phyloP scores from a whole-genome alignment of 37 sponge, comb jelly and placozoan genomes.

The Amphimedon queenslandica region DNA sequence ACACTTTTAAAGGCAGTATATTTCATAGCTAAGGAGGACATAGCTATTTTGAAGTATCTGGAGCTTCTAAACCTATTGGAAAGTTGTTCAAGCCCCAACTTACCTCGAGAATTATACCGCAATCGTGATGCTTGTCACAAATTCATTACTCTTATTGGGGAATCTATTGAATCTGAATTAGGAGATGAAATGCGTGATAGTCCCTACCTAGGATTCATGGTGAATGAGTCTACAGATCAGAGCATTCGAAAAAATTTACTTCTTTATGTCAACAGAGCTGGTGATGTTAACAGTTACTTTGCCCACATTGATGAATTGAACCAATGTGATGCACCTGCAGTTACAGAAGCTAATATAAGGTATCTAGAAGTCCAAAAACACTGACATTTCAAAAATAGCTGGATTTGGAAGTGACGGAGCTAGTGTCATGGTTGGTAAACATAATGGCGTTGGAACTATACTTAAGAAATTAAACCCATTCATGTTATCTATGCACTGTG shows the following conservation, averaged over 20 bases:
- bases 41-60: neutral
- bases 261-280: neutral
- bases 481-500: constrained; percentile 51
- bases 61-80: neutral
- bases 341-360: constrained; percentile 14
- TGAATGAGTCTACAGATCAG: constrained; percentile 4
- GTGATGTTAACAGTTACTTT: constrained; percentile 2
- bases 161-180: neutral
- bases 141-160: constrained; percentile 2
- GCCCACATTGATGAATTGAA: neutral
- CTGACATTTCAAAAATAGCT: constrained; percentile 16
- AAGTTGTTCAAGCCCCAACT: neutral
- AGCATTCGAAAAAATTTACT: constrained; percentile 1
- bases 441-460: constrained; percentile 26
- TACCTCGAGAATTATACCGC: constrained; percentile 7
- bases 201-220: constrained; percentile 7
- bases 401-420: constrained; percentile 61
- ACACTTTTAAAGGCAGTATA: constrained; percentile 4
- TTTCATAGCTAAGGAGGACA: constrained; percentile 3
- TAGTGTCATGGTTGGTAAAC: constrained; percentile 45
- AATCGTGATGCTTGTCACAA: constrained; percentile 7
- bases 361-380: constrained; percentile 20
- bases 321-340: neutral
- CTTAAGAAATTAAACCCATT: constrained; percentile 28
- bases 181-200: neutral